Evolutionary conservation across 2,888 invertebrate species (phyloP), one percentile per base, ranked within the genome.

Genomic region (Pristionchus japonicus): DNA sequence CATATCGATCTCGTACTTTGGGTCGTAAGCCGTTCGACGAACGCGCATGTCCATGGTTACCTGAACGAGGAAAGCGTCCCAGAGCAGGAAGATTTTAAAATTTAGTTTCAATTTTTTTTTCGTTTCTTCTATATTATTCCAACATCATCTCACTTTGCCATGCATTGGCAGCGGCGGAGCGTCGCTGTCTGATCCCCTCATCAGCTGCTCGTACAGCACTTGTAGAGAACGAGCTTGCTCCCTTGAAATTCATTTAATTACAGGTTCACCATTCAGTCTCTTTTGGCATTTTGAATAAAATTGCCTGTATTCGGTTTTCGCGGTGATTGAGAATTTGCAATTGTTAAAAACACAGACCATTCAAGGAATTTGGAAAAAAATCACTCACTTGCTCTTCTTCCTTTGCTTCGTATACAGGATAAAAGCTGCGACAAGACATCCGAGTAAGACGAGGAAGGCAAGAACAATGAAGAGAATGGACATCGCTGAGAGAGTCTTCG

Each of bases 141-240:
- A 43, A 9, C 43, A 43, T 43, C 11, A 43, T n/a, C 52, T 40
- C 43, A 77, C 87, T 61, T 87, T 87, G 57, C 87, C 80, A 27
- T 77, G 77, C 43, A 57, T 57, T 37, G 87, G 87, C 11, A 87
- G 27, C 40, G 80, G 87, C 15, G 87, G 52, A 9, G 52, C 77
- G 17, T 87, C 80, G 52, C 77, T 57, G 11, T 80, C 86, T 11
- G 47, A 27, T 47, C 86, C 86, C n/a, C 88, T 49, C 87, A 90
- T 89, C 89, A 92, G 49, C 13, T 89, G 88, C 15, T 90, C 89
- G 84, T 91, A 90, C 20, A 92, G 40, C 17, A 89, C 57, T 27
- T 34, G 64, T 15, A 92, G 87, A 13, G 89, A 77, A 6, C 43
- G n/a, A 6, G 52, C 40, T 43, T 87, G 87, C 27, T 77, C 57